A percentile compares a stretch with the other conserved stretches of the same genome.
Evolutionary conservation across 2,113 vertebrate genomes (phyloP).

Genomic region (zebrafish (Danio rerio)): GRCz12tu NC_133180.1:1798501-1799000

Average conservation of each 20-base stretch:
- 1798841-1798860: conserved; percentile 48
- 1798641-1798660: conserved; percentile 19
- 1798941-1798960: background rate
- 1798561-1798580: too few relatives aligned
- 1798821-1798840: conserved; percentile 61
- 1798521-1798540: too few relatives aligned
- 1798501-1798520: too few relatives aligned
- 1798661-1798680: conserved; percentile 43
- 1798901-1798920: background rate
- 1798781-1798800: conserved; percentile 72
- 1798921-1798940: background rate
- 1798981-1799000: conserved; percentile 57
- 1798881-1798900: background rate
- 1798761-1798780: conserved; percentile 83
- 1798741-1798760: conserved; percentile 83
- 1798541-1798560: too few relatives aligned
- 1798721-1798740: conserved; percentile 80
- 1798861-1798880: background rate
- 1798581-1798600: background rate
- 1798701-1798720: conserved; percentile 70
- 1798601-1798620: background rate
- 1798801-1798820: conserved; percentile 80
- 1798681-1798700: conserved; percentile 62
- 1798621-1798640: background rate
- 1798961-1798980: conserved; percentile 19